phyloP scores from a whole-genome alignment of 2,888 invertebrate genomes.

The Dryomyza anilis region DNA sequence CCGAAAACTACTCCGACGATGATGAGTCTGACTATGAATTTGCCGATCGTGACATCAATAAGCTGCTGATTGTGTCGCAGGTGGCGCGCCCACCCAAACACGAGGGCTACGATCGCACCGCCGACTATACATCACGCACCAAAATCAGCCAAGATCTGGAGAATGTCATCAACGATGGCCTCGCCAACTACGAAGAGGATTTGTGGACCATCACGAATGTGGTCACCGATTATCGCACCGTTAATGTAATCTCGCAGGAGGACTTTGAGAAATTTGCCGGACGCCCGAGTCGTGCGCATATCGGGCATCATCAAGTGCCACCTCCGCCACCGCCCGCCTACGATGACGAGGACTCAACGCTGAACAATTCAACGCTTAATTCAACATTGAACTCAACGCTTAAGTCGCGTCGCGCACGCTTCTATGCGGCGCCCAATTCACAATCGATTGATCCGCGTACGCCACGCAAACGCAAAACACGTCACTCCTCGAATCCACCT shows the following conservation, averaged over 20 bases:
- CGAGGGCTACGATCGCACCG: slow-evolving; percentile 88
- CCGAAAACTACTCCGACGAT: slow-evolving; percentile 74
- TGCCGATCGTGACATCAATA: slow-evolving; percentile 90
- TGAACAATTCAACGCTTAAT: slow-evolving; percentile 46
- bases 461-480: slow-evolving; percentile 84
- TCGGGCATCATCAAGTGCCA: slow-evolving; percentile 81
- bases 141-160: slow-evolving; percentile 95
- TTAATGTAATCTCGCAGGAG: slow-evolving; percentile 86
- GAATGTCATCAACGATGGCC: slow-evolving; percentile 95
- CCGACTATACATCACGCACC: slow-evolving; percentile 85
- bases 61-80: slow-evolving; percentile 94
- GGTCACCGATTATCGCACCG: slow-evolving; percentile 75
- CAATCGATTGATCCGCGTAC: slow-evolving; percentile 67
- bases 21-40: slow-evolving; percentile 87
- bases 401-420: slow-evolving; percentile 71
- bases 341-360: slow-evolving; percentile 52
- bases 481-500: slow-evolving; percentile 92
- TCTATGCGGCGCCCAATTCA: slow-evolving; percentile 94
- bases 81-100: slow-evolving; percentile 73
- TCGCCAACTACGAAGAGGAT: slow-evolving; percentile 94
- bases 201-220: slow-evolving; percentile 74
- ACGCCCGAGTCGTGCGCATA: slow-evolving; percentile 55
- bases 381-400: slow-evolving; percentile 49
- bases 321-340: slow-evolving; percentile 81
- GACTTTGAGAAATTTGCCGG: slow-evolving; percentile 82